Conservation (phyloP, 2,797 vertebrate species). For the Siniperca obscura region DNA sequence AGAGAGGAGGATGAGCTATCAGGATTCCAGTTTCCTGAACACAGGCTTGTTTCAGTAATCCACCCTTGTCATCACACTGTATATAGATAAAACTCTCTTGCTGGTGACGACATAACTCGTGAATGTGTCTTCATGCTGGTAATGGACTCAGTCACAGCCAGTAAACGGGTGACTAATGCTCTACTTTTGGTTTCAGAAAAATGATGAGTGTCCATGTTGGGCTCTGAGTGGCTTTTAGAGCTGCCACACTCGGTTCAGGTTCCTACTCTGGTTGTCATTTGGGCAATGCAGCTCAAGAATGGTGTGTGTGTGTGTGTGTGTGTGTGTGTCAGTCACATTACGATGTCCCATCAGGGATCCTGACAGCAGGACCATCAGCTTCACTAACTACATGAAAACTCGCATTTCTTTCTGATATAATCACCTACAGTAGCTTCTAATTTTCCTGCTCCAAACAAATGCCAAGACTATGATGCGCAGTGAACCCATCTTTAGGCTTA, state of each 20-base stretch:
- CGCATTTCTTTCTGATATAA: neutral
- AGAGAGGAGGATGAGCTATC: constrained; percentile 8
- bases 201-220: constrained; percentile 39
- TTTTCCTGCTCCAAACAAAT: neutral
- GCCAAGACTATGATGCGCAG: neutral
- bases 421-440: neutral
- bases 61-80: constrained; percentile 13
- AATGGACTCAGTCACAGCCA: constrained; percentile 26
- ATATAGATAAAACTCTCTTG: neutral
- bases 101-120: constrained; percentile 7
- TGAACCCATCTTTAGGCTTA: neutral
- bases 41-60: constrained; percentile 23
- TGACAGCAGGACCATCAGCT: neutral
- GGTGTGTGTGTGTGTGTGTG: neutral
- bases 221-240: neutral
- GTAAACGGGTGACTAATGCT: constrained; percentile 47
- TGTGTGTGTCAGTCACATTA: constrained; percentile 32
- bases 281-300: neutral
- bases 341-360: neutral
- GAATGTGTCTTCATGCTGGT: constrained; percentile 19
- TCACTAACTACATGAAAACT: neutral
- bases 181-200: constrained; percentile 20
- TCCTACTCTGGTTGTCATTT: constrained; percentile 3
- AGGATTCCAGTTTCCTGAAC: constrained; percentile 6
- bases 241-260: constrained; percentile 6